Evolutionary conservation across 30 jellyfish, hydroid and myxozoan genomes (phyloP).

Genomic region (Rhopilema esculentum): DNA sequence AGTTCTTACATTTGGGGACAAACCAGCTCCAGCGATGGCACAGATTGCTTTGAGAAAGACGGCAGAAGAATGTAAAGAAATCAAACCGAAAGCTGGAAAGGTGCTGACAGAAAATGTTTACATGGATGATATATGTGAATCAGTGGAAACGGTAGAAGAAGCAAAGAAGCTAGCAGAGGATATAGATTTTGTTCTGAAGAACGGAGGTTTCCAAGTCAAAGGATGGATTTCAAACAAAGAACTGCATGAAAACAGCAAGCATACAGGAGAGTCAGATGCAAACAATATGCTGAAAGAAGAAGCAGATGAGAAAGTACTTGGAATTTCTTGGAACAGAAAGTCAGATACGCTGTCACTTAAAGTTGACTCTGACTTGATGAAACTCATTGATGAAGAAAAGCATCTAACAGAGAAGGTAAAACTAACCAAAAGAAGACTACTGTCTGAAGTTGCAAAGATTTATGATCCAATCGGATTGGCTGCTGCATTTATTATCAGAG

Average conservation of each 20-base stretch:
- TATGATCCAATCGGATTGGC: conserved; percentile 74
- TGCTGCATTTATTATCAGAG: conserved; percentile 68
- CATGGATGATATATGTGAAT: conserved; percentile 78
- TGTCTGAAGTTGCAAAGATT: conserved; percentile 62
- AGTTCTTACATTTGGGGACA: conserved; percentile 64
- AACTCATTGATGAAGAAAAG: conserved; percentile 63
- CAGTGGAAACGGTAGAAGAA: conserved; percentile 61
- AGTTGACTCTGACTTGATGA: conserved; percentile 56
- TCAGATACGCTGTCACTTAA: conserved; percentile 71
- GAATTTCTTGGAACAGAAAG: conserved; percentile 57
- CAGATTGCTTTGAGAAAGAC: conserved; percentile 56
- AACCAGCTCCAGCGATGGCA: conserved; percentile 78
- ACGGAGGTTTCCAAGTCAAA: conserved; percentile 73
- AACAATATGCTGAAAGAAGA: conserved; percentile 25
- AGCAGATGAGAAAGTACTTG: conserved; percentile 67
- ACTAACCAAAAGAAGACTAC: conserved; percentile 66
- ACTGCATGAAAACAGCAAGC: conserved; percentile 23
- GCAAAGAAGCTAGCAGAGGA: conserved; percentile 59
- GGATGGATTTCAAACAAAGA: conserved; percentile 71
- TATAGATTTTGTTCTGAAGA: conserved; percentile 40
- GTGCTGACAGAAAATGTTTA: conserved; percentile 58
- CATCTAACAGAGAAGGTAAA: conserved; percentile 45
- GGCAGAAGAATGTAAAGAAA: conserved; percentile 51
- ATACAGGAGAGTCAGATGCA: conserved; percentile 32
- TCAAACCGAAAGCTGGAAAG: conserved; percentile 59